Evolutionary conservation across 1,140 invertebrate genomes (phyloP).

Genomic region (Lethrus apterus): DNA sequence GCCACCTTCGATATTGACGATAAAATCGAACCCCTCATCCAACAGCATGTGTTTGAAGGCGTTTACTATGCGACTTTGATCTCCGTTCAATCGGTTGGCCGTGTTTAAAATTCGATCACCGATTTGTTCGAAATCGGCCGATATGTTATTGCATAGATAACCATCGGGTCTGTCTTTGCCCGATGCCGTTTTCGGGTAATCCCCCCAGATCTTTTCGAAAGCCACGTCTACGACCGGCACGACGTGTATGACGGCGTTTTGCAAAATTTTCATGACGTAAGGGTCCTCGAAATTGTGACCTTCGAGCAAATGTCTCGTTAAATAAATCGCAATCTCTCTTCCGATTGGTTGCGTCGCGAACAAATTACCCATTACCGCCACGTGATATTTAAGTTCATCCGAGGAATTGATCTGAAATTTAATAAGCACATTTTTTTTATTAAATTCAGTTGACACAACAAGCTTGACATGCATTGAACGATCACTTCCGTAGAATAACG

Average conservation of each 20-base stretch:
- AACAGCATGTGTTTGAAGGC: constrained; percentile 51
- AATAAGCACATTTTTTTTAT: background rate
- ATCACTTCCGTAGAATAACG: too few relatives aligned
- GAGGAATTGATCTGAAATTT: constrained; percentile 55
- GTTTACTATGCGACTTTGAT: constrained; percentile 43
- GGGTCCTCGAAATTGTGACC: constrained; percentile 61
- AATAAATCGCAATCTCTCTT: constrained; percentile 72
- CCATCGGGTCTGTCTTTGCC: constrained; percentile 36
- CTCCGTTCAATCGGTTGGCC: constrained; percentile 26
- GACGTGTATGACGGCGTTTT: constrained; percentile 70
- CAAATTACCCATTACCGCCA: constrained; percentile 75
- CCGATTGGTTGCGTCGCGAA: constrained; percentile 77
- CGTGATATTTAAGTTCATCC: constrained; percentile 72
- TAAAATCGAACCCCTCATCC: constrained; percentile 51
- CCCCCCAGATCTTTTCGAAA: constrained; percentile 42
- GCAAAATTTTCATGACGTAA: constrained; percentile 54
- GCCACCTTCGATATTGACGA: constrained; percentile 58
- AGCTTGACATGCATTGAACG: too few relatives aligned
- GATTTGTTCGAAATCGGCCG: constrained; percentile 40
- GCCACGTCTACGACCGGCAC: constrained; percentile 61
- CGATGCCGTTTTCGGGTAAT: constrained; percentile 24
- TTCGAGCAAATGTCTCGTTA: constrained; percentile 71
- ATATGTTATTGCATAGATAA: constrained; percentile 52
- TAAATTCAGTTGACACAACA: too few relatives aligned
- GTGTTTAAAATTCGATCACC: constrained; percentile 33